Percentiles rank a stretch among this genome's conserved stretches.
These are phyloP conservation scores for Habrosyne pyritoides DNA, from an alignment of 2,888 invertebrate genomes.

Conservation along the genomic window DNA sequence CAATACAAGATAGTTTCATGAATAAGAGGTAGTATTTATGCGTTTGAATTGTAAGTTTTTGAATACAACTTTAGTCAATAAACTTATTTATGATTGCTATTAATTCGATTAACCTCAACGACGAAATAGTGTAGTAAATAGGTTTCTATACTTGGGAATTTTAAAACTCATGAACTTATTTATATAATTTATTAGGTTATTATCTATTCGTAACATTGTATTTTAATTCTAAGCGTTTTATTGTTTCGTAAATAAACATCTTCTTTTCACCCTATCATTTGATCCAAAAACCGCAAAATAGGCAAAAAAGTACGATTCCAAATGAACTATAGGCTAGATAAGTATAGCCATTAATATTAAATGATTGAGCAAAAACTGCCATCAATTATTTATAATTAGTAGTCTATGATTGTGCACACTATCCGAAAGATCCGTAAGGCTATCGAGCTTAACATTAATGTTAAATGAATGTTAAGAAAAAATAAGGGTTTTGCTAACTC, in stretches of 20 bases:
- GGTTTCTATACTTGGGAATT: too few species aligned
- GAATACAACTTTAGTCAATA: too few species aligned
- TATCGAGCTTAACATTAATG: slow-evolving; percentile 28
- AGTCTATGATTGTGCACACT: slow-evolving; percentile 45
- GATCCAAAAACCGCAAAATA: slow-evolving; percentile 17
- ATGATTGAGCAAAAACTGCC: slow-evolving; percentile 32
- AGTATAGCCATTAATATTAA: neutral
- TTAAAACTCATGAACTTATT: too few species aligned
- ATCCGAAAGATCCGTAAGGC: slow-evolving; percentile 11
- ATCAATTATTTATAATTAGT: slow-evolving; percentile 51
- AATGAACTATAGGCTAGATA: neutral
- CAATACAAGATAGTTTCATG: too few species aligned
- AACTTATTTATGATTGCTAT: too few species aligned
- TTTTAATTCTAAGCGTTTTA: neutral
- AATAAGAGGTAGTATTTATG: too few species aligned
- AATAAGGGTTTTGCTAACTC: slow-evolving; percentile 47
- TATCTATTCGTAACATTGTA: too few species aligned
- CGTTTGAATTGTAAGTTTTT: too few species aligned
- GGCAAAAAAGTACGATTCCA: neutral
- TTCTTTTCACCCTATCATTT: neutral
- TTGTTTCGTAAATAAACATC: neutral
- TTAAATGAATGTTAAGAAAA: slow-evolving; percentile 20
- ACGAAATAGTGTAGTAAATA: too few species aligned
- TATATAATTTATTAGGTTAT: too few species aligned
- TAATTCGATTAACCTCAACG: too few species aligned